Conservation (phyloP, 2,113 vertebrate genomes). For the Channa maculata region DNA sequence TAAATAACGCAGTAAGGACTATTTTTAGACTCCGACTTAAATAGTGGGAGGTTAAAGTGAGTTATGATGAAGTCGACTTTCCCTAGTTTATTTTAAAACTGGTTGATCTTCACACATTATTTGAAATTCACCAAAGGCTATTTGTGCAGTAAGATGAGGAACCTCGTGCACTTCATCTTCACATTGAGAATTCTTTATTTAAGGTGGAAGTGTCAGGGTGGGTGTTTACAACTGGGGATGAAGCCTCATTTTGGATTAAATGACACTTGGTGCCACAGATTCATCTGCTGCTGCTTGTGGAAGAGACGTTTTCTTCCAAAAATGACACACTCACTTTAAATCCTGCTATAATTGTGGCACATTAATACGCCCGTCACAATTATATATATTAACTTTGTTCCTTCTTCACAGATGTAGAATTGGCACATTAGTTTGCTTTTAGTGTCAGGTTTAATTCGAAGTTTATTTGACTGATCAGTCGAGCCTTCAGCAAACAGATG, state of each 20-base stretch:
- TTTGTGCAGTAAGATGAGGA: not conserved
- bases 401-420: not conserved
- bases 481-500: not conserved
- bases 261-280: not conserved
- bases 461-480: not conserved
- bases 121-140: not conserved
- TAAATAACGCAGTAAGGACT: conserved; percentile 12
- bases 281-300: not conserved
- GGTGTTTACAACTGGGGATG: not conserved
- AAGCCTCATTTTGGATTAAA: not conserved
- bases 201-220: not conserved
- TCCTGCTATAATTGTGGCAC: no score
- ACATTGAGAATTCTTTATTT: conserved; percentile 2
- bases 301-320: not conserved
- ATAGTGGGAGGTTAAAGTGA: conserved; percentile 10
- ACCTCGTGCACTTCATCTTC: not conserved
- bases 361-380: not conserved
- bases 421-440: no score
- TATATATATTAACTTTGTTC: no score
- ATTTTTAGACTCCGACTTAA: conserved; percentile 18
- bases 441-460: no score
- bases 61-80: not conserved
- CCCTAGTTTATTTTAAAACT: not conserved
- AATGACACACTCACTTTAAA: not conserved
- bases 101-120: not conserved